Conservation (phyloP, 2,888 invertebrate species). For the Synanthedon vespiformis region DNA sequence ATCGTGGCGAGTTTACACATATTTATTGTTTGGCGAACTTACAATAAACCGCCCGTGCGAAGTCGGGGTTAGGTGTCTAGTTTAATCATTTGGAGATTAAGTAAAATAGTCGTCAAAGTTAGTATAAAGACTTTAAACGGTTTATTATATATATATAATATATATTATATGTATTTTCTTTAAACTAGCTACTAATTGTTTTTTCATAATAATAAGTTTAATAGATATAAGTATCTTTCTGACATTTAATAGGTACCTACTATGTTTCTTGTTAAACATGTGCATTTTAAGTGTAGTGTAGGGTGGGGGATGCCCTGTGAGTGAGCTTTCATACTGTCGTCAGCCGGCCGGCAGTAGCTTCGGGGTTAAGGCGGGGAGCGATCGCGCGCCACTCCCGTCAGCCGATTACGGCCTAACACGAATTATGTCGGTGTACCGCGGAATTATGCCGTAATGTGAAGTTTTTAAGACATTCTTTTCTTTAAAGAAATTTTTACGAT, state of each 20-base stretch:
- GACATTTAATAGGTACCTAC: constrained; percentile 24
- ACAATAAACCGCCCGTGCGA: no score
- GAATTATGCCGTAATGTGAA: constrained; percentile 10
- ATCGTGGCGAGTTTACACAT: no score
- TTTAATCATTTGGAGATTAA: no score
- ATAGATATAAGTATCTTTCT: no score
- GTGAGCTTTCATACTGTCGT: constrained; percentile 38
- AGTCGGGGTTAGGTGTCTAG: no score
- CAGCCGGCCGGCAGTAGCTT: constrained; percentile 36
- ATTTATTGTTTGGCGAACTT: no score
- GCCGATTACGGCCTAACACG: constrained; percentile 3
- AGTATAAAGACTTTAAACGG: no score
- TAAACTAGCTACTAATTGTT: no score
- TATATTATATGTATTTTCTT: no score
- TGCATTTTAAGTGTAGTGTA: constrained; percentile 48
- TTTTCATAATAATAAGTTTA: constrained; percentile 13
- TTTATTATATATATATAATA: no score
- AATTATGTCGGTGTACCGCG: constrained; percentile 2
- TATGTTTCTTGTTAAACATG: constrained; percentile 38
- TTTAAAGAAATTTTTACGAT: constrained; percentile 1
- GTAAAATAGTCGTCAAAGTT: no score
- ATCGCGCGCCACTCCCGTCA: constrained; percentile 26
- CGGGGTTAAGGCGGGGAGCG: constrained; percentile 41
- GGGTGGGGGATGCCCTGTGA: constrained; percentile 31
- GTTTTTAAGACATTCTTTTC: constrained; percentile 3